Evolutionary conservation across 2,113 vertebrate species (phyloP).

Genomic region (Hippocampus barbouri): DNA sequence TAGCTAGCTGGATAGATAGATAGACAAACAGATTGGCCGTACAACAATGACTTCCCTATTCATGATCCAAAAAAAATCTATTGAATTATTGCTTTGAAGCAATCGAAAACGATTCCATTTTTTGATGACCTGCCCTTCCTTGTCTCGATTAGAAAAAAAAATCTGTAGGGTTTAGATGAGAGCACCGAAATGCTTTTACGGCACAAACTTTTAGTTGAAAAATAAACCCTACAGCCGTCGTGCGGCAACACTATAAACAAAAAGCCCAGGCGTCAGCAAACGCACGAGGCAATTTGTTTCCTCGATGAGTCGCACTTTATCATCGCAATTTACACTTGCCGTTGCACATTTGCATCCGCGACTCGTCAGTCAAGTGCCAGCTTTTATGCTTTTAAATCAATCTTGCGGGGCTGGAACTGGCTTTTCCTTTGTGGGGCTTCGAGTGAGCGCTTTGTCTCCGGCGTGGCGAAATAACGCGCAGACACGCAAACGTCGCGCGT

Average conservation of each 20-base stretch:
- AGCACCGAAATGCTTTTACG: neutral
- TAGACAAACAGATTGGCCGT: no score
- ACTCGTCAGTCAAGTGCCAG: slow-evolving; percentile 33
- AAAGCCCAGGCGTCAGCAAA: slow-evolving; percentile 11
- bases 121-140: neutral
- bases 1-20: no score
- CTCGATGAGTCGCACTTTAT: slow-evolving; percentile 39
- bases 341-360: slow-evolving; percentile 16
- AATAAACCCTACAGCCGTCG: slow-evolving; percentile 11
- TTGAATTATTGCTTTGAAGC: neutral
- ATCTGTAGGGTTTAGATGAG: neutral
- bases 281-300: slow-evolving; percentile 20
- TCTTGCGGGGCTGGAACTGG: slow-evolving; percentile 40
- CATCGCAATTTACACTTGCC: slow-evolving; percentile 33
- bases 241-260: slow-evolving; percentile 8
- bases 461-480: slow-evolving; percentile 31
- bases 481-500: slow-evolving; percentile 15
- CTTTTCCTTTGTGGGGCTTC: neutral
- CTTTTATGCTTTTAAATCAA: slow-evolving; percentile 41
- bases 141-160: neutral
- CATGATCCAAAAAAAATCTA: neutral
- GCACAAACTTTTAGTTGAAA: neutral
- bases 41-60: no score
- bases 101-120: neutral
- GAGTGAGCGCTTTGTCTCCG: slow-evolving; percentile 35